Base-by-base conservation (phyloP, 2,888 invertebrate genomes). In the Cheilosia grossa region DNA sequence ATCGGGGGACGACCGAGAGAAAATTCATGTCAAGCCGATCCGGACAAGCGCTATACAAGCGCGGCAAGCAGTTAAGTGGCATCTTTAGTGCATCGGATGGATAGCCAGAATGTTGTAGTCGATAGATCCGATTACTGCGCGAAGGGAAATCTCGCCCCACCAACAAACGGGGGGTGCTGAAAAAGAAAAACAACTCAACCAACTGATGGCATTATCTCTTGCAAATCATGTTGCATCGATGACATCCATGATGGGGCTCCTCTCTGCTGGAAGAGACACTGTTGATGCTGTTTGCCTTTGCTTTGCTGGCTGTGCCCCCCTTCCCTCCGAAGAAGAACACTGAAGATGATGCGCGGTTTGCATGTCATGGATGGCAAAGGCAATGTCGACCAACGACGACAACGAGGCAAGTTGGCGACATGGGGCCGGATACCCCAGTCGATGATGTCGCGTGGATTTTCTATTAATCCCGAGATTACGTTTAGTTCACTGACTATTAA, bases 401-500 rank as follows among this genome's bases (percentile, higher is more conserved):
- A 27, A 30, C 33, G 37, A 70, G 54, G 53, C 74, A 67, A 75
- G 56, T 69, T 70, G 66, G 47, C 73, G 79, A 67, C 61, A 15
- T 9, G 37, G 37, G 44, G 53, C 27, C 58, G 49, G 51, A 33
- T 49, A 64, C 72, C 13, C 37, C 54, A 47, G 73, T 49, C 72
- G 64, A 72, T 75, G 85, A 75, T 86, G 82, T 81, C 86, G 86
- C 86, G 86, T 82, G 86, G 82, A 86, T 86, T 86, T 78, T 82
- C 86, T 86, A 74, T 86, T 86, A 86, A 86, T 86, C 82, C 51
- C 59, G 15, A 82, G 78, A 86, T 86, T 86, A 82, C 86, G 86
- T 86, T 86, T 86, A 86, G 86, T 86, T 86, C 86, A 86, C 82
- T 86, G 86, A 78, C 86, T 86, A 82, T 86, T 78, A 86, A 86